phyloP scores from a whole-genome alignment of 1,140 invertebrate species.

The Drosophila sproati region DNA sequence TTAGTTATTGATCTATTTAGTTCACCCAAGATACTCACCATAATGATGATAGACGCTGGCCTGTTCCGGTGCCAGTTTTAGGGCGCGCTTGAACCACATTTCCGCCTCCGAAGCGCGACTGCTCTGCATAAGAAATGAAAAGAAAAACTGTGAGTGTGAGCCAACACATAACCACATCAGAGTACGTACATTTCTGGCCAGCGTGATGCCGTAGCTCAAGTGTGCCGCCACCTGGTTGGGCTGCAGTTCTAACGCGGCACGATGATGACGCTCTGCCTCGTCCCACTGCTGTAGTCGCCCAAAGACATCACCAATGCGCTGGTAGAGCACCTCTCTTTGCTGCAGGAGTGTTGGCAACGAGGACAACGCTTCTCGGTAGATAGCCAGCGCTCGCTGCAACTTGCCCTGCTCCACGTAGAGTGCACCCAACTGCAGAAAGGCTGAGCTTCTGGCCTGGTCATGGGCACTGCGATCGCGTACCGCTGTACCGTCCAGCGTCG shows the following conservation, averaged over 20 bases:
- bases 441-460: constrained; percentile 94
- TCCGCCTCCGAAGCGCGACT: constrained; percentile 93
- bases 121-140: constrained; percentile 86
- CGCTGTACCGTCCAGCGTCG: constrained; percentile 92
- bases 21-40: constrained; percentile 86
- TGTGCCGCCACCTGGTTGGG: constrained; percentile 95
- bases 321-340: constrained; percentile 87
- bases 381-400: constrained; percentile 93
- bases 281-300: constrained; percentile 91
- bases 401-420: constrained; percentile 94
- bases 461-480: constrained; percentile 96
- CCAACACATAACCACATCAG: background rate
- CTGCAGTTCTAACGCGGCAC: constrained; percentile 91
- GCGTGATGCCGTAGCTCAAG: constrained; percentile 95
- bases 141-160: background rate
- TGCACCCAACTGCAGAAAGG: constrained; percentile 95
- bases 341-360: constrained; percentile 92
- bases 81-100: constrained; percentile 94
- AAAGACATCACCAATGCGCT: constrained; percentile 90
- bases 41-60: constrained; percentile 93
- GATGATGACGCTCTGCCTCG: constrained; percentile 93
- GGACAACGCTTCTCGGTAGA: constrained; percentile 94
- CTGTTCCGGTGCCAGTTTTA: constrained; percentile 92
- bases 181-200: constrained; percentile 93
- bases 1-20: too few species aligned